Percentiles rank a stretch among this genome's conserved stretches.
Conservation (phyloP, 53 echinoderm and acorn worm genomes). For the Temnopleurus reevesii region DNA sequence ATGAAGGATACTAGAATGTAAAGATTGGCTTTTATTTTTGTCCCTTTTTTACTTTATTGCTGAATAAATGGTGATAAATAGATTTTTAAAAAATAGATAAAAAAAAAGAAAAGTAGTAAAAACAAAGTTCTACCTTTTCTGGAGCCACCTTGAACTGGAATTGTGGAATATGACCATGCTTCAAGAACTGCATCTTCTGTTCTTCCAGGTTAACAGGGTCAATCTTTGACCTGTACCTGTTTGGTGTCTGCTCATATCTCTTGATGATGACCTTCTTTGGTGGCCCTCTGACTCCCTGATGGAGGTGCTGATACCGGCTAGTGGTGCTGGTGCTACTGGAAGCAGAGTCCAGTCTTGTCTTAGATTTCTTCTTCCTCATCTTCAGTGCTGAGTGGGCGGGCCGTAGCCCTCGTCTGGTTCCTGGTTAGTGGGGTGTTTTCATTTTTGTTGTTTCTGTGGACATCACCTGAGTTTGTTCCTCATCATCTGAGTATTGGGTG, state of each 20-base stretch:
- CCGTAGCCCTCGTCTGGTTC: neutral
- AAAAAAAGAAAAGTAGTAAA: too few species aligned
- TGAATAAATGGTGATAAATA: neutral
- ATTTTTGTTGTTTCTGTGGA: too few species aligned
- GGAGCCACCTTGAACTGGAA: slow-evolving; percentile 74
- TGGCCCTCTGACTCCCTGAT: neutral
- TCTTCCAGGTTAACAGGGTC: slow-evolving; percentile 89
- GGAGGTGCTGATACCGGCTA: slow-evolving; percentile 20
- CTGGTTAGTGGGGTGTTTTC: neutral
- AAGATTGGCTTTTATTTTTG: too few species aligned
- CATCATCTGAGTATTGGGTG: too few species aligned
- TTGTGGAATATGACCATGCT: slow-evolving; percentile 69
- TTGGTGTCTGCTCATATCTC: slow-evolving; percentile 79
- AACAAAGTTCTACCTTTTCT: slow-evolving; percentile 12
- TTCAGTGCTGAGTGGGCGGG: neutral
- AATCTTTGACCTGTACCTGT: slow-evolving; percentile 73
- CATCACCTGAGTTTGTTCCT: too few species aligned
- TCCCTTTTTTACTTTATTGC: too few species aligned
- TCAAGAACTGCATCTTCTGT: slow-evolving; percentile 74
- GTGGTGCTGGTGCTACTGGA: neutral
- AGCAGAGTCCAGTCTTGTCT: slow-evolving; percentile 7
- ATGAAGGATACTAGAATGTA: too few species aligned
- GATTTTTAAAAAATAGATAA: neutral
- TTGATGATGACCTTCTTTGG: slow-evolving; percentile 65
- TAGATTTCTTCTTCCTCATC: slow-evolving; percentile 34